Evolutionary conservation across 2,888 invertebrate species (phyloP), one percentile per base, ranked within the genome.

Genomic region (Pheosia tremula): DNA sequence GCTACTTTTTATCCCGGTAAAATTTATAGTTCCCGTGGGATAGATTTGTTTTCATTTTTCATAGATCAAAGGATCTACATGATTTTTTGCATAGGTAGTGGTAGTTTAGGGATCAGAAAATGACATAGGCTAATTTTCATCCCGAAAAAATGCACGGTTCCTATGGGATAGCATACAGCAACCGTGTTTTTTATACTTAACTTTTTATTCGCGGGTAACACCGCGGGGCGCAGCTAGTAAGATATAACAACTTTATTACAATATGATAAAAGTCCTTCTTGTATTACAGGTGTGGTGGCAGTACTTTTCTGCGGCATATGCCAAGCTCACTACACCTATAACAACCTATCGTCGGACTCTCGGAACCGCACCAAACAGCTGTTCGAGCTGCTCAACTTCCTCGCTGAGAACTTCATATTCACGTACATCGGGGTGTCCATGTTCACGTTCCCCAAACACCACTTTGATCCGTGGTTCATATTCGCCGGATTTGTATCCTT

Each of bases 261-360:
- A 10, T 5, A 49, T 5, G 0, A 49, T 49, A 10, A 49, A 13
- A 49, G 11, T 13, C 49, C 11, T 7, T 49, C 4, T 24, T 37
- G 13, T 38, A 11, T 50, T 50, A 24, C 88, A 97, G 97, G 98
- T 60, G 98, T 99, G 71, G 99, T 99, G 10, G 98, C 99, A 58
- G 99, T 99, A 0, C 88, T 99, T 56, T 99, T 99, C 91, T 99
- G 99, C 91, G 99, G 99, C 41, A 99, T 99, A 80, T 99, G 98
- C 83, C 99, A 99, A 92, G 99, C 99, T 36, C 99, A 99, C 91
- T 99, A 99, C 88, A 99, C 99, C 0, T 99, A 98, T 93, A 99
- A 99, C 91, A 99, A 99, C 90, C 91, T 99, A 47, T 98, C 98
- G 0, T 95, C 96, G 60, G 97, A 98, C 83, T 98, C 98, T 0